Percentiles rank a stretch among this genome's conserved stretches.
Conservation (phyloP, 2,113 vertebrate species). For the Neodontobutis hainanensis region DNA sequence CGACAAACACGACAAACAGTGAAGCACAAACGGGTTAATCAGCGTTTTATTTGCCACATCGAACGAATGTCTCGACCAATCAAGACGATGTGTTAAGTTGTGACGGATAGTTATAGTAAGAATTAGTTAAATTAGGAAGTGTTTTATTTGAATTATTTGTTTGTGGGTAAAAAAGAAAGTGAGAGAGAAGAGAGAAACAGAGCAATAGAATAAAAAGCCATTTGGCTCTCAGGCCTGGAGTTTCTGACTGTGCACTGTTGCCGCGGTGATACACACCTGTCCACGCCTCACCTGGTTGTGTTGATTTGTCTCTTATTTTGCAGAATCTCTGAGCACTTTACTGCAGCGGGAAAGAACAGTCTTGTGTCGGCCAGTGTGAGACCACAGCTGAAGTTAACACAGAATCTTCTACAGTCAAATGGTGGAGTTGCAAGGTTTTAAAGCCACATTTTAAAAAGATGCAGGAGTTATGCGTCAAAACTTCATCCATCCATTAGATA, state of each 20-base stretch:
- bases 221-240: slow-evolving; percentile 33
- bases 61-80: slow-evolving; percentile 49
- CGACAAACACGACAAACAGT: slow-evolving; percentile 61
- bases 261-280: background rate
- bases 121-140: slow-evolving; percentile 9
- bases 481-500: background rate
- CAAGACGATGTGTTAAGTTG: slow-evolving; percentile 39
- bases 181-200: slow-evolving; percentile 24
- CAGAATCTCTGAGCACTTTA: slow-evolving; percentile 80
- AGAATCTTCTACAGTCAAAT: background rate
- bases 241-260: slow-evolving; percentile 40
- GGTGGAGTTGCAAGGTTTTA: background rate
- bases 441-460: slow-evolving; percentile 26
- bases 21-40: slow-evolving; percentile 55
- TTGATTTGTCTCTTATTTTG: slow-evolving; percentile 4
- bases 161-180: slow-evolving; percentile 35
- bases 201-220: slow-evolving; percentile 21
- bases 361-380: slow-evolving; percentile 55
- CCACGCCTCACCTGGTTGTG: slow-evolving; percentile 6
- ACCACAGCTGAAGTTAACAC: background rate
- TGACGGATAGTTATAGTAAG: background rate
- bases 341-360: slow-evolving; percentile 63
- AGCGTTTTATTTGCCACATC: slow-evolving; percentile 15
- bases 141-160: slow-evolving; percentile 24
- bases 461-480: slow-evolving; percentile 32